phyloP scores from a whole-genome alignment of 2,113 vertebrate genomes.

The Tetrao urogallus region DNA sequence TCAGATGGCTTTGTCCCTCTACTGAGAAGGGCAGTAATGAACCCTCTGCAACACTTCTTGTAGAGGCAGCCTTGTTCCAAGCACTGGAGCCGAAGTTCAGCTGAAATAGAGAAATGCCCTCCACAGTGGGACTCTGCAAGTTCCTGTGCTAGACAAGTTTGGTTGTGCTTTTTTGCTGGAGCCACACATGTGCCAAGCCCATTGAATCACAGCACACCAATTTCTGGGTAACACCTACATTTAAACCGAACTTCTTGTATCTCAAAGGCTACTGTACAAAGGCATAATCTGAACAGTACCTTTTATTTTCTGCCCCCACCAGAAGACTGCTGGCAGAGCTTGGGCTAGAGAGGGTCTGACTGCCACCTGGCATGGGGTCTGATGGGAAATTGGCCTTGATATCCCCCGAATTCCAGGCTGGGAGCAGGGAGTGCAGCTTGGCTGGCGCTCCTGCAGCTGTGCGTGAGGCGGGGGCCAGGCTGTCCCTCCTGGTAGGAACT shows the following conservation, averaged over 20 bases:
- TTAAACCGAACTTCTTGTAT: neutral
- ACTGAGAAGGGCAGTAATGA: neutral
- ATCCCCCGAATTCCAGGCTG: neutral
- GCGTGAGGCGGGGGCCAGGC: neutral
- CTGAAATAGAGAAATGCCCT: neutral
- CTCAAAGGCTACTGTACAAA: neutral
- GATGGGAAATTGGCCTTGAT: neutral
- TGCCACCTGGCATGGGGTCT: neutral
- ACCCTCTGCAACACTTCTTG: neutral
- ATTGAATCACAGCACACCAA: neutral
- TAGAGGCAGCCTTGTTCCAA: neutral
- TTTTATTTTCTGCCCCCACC: neutral
- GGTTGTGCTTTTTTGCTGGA: neutral
- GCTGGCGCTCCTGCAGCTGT: neutral
- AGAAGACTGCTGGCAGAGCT: neutral
- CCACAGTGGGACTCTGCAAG: neutral
- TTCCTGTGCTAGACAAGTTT: neutral
- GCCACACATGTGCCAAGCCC: neutral
- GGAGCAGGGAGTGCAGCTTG: neutral
- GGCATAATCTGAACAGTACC: rapidly evolving
- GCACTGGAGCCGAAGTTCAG: too few species aligned
- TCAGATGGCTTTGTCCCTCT: neutral
- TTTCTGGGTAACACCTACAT: rapidly evolving
- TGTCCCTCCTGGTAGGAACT: neutral
- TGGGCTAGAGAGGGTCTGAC: neutral